Evolutionary conservation across 1,140 invertebrate species (phyloP), one percentile per base, ranked within the genome.

Genomic region (Eciton burchellii): DNA sequence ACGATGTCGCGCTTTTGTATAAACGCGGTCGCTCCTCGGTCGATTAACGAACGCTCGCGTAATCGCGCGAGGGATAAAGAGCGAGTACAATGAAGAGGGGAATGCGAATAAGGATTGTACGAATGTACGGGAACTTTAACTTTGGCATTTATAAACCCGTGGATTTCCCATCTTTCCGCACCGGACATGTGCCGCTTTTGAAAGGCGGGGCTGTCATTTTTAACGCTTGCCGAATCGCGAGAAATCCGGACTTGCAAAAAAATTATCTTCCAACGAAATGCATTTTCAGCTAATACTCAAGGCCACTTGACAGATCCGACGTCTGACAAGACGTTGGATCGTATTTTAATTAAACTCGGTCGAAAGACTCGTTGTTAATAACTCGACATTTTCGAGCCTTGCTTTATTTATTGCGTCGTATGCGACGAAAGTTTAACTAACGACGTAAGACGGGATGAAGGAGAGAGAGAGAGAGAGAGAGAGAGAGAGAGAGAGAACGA

Each of bases 311-410:
- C 21, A 2, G 2, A 35, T 35, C 35, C 3, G 47, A 54, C 29
- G 19, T 35, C 24, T 14, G 16, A 43, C n/a, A n/a, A n/a, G n/a
- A 77, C 21, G 47, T 54, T 66, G 26, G 54, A 68, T 77, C 68
- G 54, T 21, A 62, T 77, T 74, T 74, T 63, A 74, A 54, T 66
- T 66, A 41, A 54, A 77, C 41, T 77, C 35, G 35, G 66, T 16
- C 14, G 47, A 12, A 77, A 41, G n/a, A 16, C 21, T n/a, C 26
- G 24, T 26, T 16, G 70, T 57, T 56, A 11, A 35, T 56, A 56
- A 57, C 56, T 45, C 14, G 21, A 6, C 26, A 57, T 68, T 68
- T 56, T 16, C 19, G 11, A 77, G 21, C 11, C 0, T 16, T 16
- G 47, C 19, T 54, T 43, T 19, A 56, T 43, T 54, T 54, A 21